Percentiles rank a stretch among this genome's conserved stretches.
These are phyloP conservation scores for Haemorhous mexicanus DNA, from an alignment of 2,113 vertebrate species.

Conservation along the genomic window DNA sequence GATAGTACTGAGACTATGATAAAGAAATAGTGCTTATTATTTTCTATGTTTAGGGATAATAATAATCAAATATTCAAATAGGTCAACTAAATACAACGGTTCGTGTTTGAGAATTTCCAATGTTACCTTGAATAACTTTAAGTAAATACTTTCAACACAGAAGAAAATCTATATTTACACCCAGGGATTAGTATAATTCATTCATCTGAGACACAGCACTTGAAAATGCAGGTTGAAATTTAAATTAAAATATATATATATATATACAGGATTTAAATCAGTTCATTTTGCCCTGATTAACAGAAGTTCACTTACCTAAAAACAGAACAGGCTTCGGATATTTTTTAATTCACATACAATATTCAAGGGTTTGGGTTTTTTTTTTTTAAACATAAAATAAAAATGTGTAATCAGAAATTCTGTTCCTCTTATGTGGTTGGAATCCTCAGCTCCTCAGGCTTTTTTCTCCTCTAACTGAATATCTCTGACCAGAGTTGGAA, in stretches of 20 bases:
- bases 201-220: neutral
- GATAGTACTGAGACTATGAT: neutral
- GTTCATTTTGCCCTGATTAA: neutral
- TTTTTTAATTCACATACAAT: neutral
- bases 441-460: neutral
- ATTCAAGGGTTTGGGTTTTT: neutral
- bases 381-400: neutral
- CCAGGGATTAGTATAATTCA: neutral
- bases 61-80: neutral
- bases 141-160: neutral
- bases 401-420: neutral
- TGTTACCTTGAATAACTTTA: neutral
- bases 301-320: neutral
- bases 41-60: neutral
- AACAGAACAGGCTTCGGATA: neutral
- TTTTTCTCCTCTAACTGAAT: neutral
- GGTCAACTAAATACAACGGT: neutral
- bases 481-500: neutral
- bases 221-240: neutral
- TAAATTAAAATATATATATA: neutral
- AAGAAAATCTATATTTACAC: slow-evolving; percentile 20
- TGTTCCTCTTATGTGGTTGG: neutral
- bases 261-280: neutral
- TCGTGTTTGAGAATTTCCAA: neutral
- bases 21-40: neutral